Conservation (phyloP, 2,888 invertebrate genomes). For the Trichacis sp. region DNA sequence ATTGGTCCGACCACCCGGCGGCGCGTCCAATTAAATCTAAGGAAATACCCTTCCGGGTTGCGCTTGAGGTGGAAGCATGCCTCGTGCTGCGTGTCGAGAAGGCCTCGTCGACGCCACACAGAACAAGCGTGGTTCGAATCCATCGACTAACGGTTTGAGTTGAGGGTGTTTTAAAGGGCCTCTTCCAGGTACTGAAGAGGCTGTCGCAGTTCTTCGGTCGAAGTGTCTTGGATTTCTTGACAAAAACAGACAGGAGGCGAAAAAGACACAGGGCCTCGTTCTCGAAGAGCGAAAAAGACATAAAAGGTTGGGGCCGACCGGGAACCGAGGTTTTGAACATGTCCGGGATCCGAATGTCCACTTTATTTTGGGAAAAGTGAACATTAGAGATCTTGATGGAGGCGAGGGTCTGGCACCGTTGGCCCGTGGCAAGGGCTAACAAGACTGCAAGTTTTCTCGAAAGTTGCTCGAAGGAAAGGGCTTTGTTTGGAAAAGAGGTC, state of each 20-base stretch:
- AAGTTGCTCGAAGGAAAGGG: slow-evolving; percentile 12
- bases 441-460: slow-evolving; percentile 29
- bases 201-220: not conserved
- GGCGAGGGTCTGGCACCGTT: slow-evolving; percentile 34
- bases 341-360: slow-evolving; percentile 14
- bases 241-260: not conserved
- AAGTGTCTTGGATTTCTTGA: too few relatives aligned
- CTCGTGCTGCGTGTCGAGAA: not conserved
- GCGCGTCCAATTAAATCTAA: not conserved
- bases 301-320: slow-evolving; percentile 11
- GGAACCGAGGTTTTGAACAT: slow-evolving; percentile 1
- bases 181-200: not conserved
- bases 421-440: slow-evolving; percentile 32
- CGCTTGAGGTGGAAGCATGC: not conserved
- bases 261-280: slow-evolving; percentile 16
- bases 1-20: not conserved
- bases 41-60: not conserved
- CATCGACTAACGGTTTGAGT: not conserved
- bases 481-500: slow-evolving; percentile 10
- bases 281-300: slow-evolving; percentile 8
- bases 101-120: not conserved
- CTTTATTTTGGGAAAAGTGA: not conserved
- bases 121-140: not conserved
- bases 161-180: not conserved
- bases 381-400: slow-evolving; percentile 26